phyloP scores from a whole-genome alignment of 2,113 vertebrate genomes.

The Tachysurus vachellii region DNA sequence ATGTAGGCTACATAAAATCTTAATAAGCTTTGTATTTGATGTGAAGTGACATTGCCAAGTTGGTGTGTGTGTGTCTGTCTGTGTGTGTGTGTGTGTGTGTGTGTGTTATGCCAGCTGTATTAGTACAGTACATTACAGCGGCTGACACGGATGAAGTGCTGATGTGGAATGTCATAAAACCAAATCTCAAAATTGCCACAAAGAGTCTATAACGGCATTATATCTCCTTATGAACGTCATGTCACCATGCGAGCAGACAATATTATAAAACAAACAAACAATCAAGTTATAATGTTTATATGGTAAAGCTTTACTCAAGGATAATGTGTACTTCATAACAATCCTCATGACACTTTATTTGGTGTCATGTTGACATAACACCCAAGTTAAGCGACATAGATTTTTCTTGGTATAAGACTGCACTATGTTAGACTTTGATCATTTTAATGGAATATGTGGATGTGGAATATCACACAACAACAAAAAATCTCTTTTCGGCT shows the following conservation, averaged over 20 bases:
- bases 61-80: too few relatives aligned
- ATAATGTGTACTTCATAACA: not conserved
- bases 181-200: not conserved
- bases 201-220: not conserved
- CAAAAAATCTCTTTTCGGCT: not conserved
- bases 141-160: too few relatives aligned
- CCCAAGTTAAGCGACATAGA: not conserved
- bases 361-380: not conserved
- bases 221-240: not conserved
- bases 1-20: too few relatives aligned
- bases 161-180: not conserved
- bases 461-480: not conserved
- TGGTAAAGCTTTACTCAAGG: not conserved
- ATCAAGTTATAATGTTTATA: not conserved
- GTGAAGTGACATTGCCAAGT: too few relatives aligned
- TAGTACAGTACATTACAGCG: too few relatives aligned
- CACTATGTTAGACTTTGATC: not conserved
- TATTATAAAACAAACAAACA: not conserved
- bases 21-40: too few relatives aligned
- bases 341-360: not conserved
- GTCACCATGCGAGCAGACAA: not conserved
- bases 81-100: too few relatives aligned
- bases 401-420: not conserved
- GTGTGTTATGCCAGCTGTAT: too few relatives aligned
- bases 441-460: not conserved